Evolutionary conservation across 2,113 vertebrate genomes (phyloP).

Genomic region (Catharus minimus): DNA sequence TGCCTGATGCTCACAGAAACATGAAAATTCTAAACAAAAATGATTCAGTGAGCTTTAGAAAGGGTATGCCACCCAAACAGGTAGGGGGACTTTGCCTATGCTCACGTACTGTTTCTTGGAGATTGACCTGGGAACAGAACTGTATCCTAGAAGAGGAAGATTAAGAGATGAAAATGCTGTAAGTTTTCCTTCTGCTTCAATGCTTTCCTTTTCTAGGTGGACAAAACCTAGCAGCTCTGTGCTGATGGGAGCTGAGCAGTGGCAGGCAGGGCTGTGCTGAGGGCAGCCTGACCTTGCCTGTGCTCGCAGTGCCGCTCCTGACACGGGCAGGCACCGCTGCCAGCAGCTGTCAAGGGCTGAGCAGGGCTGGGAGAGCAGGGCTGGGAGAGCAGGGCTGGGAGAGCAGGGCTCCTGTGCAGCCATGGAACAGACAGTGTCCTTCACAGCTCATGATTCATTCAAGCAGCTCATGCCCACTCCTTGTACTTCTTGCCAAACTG

Average conservation of each 20-base stretch:
- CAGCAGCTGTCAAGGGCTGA: not conserved
- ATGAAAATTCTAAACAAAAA: not conserved
- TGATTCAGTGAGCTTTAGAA: not conserved
- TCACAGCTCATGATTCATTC: not conserved
- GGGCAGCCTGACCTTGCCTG: not conserved
- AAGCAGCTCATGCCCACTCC: not conserved
- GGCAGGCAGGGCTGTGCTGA: not conserved
- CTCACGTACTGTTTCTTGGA: not conserved
- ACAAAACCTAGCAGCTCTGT: not conserved
- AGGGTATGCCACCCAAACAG: not conserved
- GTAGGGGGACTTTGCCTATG: not conserved
- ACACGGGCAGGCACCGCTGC: not conserved
- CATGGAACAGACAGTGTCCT: not conserved
- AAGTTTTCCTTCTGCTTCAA: not conserved
- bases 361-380: no score
- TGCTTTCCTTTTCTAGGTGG: not conserved
- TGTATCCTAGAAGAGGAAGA: not conserved
- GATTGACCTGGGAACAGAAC: not conserved
- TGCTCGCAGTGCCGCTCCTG: not conserved
- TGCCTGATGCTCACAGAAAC: conserved; percentile 26
- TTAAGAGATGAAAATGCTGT: not conserved
- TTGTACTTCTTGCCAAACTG: not conserved
- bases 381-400: not conserved
- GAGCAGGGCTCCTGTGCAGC: not conserved
- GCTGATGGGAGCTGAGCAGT: not conserved